These are phyloP conservation scores for Botia almorhae DNA, from an alignment of 2,797 vertebrate genomes.

Conservation along the genomic window DNA sequence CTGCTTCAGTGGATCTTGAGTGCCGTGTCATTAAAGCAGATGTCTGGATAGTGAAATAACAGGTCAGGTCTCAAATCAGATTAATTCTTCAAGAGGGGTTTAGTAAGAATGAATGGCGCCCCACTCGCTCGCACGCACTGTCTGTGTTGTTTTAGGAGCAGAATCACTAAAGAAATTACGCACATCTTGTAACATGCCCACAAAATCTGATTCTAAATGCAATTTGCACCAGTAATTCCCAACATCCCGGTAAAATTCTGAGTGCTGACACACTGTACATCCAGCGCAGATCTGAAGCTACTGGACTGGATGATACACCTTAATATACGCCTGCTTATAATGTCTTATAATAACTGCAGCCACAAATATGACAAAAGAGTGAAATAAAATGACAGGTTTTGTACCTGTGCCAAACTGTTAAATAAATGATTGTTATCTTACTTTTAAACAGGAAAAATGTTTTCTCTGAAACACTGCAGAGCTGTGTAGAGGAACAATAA, in stretches of 20 bases:
- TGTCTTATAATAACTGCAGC: background rate
- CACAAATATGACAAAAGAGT: no score
- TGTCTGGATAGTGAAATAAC: background rate
- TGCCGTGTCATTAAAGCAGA: background rate
- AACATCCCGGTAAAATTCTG: background rate
- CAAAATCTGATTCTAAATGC: background rate
- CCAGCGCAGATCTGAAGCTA: background rate
- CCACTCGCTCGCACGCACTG: background rate
- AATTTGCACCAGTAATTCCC: background rate
- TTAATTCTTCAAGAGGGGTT: background rate
- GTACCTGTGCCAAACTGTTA: no score
- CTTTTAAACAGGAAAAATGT: no score
- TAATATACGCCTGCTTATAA: background rate
- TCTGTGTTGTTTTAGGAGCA: background rate
- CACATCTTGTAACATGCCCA: background rate
- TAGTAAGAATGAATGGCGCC: background rate
- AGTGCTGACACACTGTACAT: background rate
- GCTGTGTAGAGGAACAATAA: background rate
- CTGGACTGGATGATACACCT: background rate
- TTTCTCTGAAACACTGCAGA: background rate
- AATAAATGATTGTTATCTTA: no score
- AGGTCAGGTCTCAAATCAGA: background rate
- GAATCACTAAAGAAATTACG: slow-evolving; percentile 10
- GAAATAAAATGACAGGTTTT: no score
- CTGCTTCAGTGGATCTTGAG: background rate